Evolutionary conservation across 2,888 invertebrate species (phyloP), one percentile per base, ranked within the genome.

Genomic region (Cinara cedri): DNA sequence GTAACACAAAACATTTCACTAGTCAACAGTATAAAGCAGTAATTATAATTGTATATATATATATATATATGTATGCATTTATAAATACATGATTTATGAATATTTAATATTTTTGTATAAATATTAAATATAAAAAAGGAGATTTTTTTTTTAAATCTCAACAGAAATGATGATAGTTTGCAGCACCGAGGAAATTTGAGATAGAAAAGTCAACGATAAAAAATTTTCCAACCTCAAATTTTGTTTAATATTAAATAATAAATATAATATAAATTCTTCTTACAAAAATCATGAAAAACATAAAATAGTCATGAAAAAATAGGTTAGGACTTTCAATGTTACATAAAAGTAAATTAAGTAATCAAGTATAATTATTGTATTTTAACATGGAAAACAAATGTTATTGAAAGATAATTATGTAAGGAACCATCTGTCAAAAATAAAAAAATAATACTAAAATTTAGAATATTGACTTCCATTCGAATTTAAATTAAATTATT

Each of bases 1-100:
- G 19, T 62, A 65, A 65, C 54, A 63, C 34, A 63, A 63, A 54
- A 65, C 63, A 75, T 54, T 75, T 75, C 13, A 54, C 42, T 65
- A 75, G 63, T 75, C 55, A 75, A 75, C 63, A 75, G 63, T 74
- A 74, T 54, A 75, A 75, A 54, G 51, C 63, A 21, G n/a, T n/a
- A n/a, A 60, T 34, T 46, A 21, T 55, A 51, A 14, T 3, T 16
- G 6, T 51, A 55, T 21, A 21, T 26, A 26, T 26, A 60, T 54
- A 65, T n/a, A 55, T 42, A 19, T 54, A 51, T 26, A 65, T 46
- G 24, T 46, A 60, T 60, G 44, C 44, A 21, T 34, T 21, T 21
- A 71, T 54, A 71, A 1, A 44, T 19, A 72, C 24, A 65, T 46
- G 26, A 60, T 60, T 26, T 26, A 63, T 63, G 42, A 70, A 51